These are phyloP conservation scores for Porphyrio hochstetteri DNA, from an alignment of 2,113 vertebrate species.

Conservation along the genomic window DNA sequence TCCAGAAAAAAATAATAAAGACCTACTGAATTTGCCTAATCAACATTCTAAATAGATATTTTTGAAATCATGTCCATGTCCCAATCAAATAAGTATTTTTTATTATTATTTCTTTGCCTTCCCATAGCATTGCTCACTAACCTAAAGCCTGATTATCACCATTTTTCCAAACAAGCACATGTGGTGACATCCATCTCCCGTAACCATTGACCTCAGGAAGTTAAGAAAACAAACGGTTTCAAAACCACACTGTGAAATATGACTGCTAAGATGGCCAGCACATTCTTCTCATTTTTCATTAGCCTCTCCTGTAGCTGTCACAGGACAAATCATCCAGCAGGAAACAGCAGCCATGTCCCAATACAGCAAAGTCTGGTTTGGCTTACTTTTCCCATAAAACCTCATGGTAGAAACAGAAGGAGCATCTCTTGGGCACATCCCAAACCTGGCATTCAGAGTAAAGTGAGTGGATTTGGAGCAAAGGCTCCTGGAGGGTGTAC, in stretches of 20 bases:
- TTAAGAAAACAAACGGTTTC: slow-evolving; percentile 69
- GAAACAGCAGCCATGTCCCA: not conserved
- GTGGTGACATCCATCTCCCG: slow-evolving; percentile 63
- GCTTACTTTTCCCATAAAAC: not conserved
- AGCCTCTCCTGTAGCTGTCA: slow-evolving; percentile 23
- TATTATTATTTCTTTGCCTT: not conserved
- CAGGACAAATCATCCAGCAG: slow-evolving; percentile 37
- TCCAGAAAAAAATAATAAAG: not conserved
- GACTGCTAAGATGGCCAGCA: slow-evolving; percentile 36
- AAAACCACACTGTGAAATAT: slow-evolving; percentile 63
- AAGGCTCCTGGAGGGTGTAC: not conserved
- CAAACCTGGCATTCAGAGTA: not conserved
- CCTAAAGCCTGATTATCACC: not conserved
- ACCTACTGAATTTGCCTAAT: not conserved
- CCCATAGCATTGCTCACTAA: not conserved
- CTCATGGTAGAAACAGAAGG: not conserved
- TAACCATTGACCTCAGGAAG: slow-evolving; percentile 60
- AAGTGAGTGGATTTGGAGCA: not conserved
- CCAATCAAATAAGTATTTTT: not conserved
- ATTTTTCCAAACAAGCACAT: slow-evolving; percentile 45
- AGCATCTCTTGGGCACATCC: not conserved
- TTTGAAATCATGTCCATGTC: not conserved
- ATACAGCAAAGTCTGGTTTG: not conserved
- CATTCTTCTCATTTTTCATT: slow-evolving; percentile 65
- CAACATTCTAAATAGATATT: not conserved